Evolutionary conservation across 2,113 vertebrate genomes (phyloP).

Genomic region (Neolamprologus tretocephalus): DNA sequence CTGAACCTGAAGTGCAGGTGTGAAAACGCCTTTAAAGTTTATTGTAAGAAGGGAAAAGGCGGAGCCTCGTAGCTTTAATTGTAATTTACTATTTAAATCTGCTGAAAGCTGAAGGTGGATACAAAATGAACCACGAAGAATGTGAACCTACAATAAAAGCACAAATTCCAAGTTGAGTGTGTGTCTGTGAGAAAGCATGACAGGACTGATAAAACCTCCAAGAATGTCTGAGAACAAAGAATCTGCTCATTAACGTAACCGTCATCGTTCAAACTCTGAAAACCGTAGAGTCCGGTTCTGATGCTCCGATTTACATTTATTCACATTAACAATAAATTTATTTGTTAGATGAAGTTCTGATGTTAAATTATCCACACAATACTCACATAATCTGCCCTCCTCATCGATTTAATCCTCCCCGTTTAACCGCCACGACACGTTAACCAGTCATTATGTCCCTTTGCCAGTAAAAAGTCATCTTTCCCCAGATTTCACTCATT

Average conservation of each 20-base stretch:
- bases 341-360: neutral
- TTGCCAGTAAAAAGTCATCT: neutral
- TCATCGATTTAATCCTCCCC: neutral
- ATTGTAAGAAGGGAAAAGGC: neutral
- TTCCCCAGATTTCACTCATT: neutral
- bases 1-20: neutral
- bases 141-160: neutral
- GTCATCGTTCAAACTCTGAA: neutral
- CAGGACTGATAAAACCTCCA: neutral
- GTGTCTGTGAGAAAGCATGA: neutral
- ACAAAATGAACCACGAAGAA: neutral
- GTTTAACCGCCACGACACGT: neutral
- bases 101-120: neutral
- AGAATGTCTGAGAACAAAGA: neutral
- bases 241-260: neutral
- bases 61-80: neutral
- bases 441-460: fast-evolving
- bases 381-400: neutral
- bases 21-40: neutral
- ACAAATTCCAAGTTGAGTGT: neutral
- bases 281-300: fast-evolving
- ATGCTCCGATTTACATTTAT: neutral
- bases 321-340: neutral
- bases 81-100: neutral
- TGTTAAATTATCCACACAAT: neutral